Evolutionary conservation across 2,888 invertebrate genomes (phyloP), one percentile per base, ranked within the genome.

Genomic region (Cyclophora punctaria): DNA sequence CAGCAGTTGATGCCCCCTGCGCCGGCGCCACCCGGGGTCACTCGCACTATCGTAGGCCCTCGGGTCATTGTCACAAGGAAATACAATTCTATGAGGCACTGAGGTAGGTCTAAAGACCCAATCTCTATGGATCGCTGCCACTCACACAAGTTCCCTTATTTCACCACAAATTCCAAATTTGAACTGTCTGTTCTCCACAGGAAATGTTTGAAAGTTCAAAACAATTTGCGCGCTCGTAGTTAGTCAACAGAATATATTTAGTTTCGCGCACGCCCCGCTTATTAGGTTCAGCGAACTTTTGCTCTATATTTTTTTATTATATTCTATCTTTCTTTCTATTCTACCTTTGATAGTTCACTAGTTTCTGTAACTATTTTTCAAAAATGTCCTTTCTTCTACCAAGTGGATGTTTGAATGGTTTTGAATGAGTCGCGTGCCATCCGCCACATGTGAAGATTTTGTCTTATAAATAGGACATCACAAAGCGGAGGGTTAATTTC

Each of bases 1-100:
- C 94, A 94, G 69, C 95, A 92, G 67, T 91, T 91, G 54, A 93
- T 86, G 43, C 87, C 81, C 2, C 78, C 74, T 2, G 82, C 73
- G 6, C 63, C 56, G 3, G 73, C 76, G 7, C 71, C 73, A 6
- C 74, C 69, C 2, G 87, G 85, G 20, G 75, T 72, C 56, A 90
- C 80, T 3, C 84, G 78, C 48, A 90, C 82, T 53, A 90, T 81
- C 1, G 88, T 89, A 41, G 89, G 90, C 5, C 89, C 88, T 43
- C 89, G 81, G 52, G 80, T 75, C 80, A 85, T 87, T 65, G 49
- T 47, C 50, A 51, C 48, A 51, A 20, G 20, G 20, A 20, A 20
- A 20, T 20, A 20, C 47, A 43, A 41, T 41, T 40, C 33, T 20
- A 20, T 20, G 20, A 20, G 20, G 20, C 20, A 20, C 20, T 20